phyloP scores from a whole-genome alignment of 2,113 vertebrate species.

The Caretta caretta region DNA sequence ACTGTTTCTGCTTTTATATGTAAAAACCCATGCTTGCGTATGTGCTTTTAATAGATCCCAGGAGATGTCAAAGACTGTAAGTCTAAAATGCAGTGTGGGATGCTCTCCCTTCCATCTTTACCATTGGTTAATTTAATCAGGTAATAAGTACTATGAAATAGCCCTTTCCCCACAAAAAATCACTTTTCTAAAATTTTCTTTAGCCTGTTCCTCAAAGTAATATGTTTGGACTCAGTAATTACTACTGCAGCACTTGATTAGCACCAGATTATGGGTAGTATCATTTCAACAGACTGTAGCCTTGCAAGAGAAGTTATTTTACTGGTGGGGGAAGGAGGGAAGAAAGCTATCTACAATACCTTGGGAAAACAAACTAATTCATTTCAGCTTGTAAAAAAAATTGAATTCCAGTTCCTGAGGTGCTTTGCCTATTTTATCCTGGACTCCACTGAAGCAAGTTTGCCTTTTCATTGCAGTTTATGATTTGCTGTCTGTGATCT shows the following conservation, averaged over 20 bases:
- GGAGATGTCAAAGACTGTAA: background rate
- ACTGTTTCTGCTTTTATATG: background rate
- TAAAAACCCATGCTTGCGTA: background rate
- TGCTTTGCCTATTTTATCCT: constrained; percentile 16
- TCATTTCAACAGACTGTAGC: constrained; percentile 15
- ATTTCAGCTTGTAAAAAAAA: background rate
- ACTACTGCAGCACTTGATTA: background rate
- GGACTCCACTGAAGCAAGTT: background rate
- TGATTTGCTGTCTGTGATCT: constrained; percentile 15
- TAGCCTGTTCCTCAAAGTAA: constrained; percentile 50
- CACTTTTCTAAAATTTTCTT: constrained; percentile 65
- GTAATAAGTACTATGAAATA: constrained; percentile 66
- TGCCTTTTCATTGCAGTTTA: background rate
- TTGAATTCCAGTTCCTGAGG: background rate
- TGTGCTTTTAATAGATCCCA: background rate
- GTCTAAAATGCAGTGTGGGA: background rate
- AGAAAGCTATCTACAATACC: background rate
- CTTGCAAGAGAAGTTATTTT: background rate
- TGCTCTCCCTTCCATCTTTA: background rate
- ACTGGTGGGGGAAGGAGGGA: background rate
- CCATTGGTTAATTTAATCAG: constrained; percentile 38
- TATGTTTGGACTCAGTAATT: constrained; percentile 59
- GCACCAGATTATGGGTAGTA: background rate
- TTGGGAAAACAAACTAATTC: constrained; percentile 35
- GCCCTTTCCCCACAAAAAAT: constrained; percentile 24